Base-by-base conservation (phyloP, 1,140 invertebrate species). In the Papilio polyxenes region DNA sequence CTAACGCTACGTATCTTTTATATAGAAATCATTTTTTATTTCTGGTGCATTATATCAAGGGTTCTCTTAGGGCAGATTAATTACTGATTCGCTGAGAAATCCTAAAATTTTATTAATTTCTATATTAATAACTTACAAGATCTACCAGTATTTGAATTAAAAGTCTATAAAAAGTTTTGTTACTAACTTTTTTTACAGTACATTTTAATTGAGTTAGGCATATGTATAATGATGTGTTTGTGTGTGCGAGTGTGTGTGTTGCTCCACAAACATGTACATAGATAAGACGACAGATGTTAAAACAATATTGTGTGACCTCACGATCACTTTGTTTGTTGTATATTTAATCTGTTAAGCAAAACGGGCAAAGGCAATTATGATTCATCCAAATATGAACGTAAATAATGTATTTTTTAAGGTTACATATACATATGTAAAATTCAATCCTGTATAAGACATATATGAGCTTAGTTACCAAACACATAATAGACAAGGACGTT, bases 231-330 rank as follows among this genome's bases (percentile, higher is more conserved):
- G 62, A 23, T 13, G 62, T 13, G 17, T 11, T 13, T 15, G 17
- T 23, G 59, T 62, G n/a, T 62, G 59, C 20, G 13, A 17, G 13
- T 17, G 8, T 65, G 10, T 31, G 62, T 31, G 20, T 72, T 37
- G 40, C 13, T 7, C 2, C 1, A 37, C 65, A 37, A 72, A 72
- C 37, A 72, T 72, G 65, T 72, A 37, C 62, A 69, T 37, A 69
- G 62, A 69, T 72, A 72, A 72, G 31, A 5, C 65, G 65, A 72
- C 65, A 72, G 65, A 72, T 72, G 65, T 72, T 72, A 72, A 72
- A 72, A 72, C 31, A 72, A 72, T 72, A 72, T 62, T 62, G 59
- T 62, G 59, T 72, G 65, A 72, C 65, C 65, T 72, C 65, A 40
- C 31, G 37, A 72, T 31, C 65, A 72, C 23, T 72, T 72, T 72